These are phyloP conservation scores for Prunella himalayana DNA, from an alignment of 2,113 vertebrate genomes.

Conservation along the genomic window DNA sequence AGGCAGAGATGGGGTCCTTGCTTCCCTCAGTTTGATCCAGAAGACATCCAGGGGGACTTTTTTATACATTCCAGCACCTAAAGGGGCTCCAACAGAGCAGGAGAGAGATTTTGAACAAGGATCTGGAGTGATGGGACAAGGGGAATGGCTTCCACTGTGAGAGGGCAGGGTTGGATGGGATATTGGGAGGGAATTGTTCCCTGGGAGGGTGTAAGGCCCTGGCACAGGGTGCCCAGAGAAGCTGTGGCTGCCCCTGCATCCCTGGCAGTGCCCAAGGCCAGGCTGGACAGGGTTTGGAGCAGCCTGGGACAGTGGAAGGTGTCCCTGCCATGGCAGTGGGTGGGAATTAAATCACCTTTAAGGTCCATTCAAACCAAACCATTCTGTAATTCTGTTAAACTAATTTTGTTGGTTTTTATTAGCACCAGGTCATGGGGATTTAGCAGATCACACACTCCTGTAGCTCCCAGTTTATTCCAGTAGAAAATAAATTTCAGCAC, in stretches of 20 bases:
- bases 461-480: not conserved
- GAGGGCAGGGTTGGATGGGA: not conserved
- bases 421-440: accelerated
- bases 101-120: not conserved
- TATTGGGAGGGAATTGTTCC: accelerated
- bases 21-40: not conserved
- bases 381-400: not conserved
- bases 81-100: not conserved
- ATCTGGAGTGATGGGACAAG: not conserved
- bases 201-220: accelerated
- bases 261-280: not conserved
- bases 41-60: not conserved
- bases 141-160: not conserved
- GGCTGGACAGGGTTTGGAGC: accelerated
- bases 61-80: not conserved
- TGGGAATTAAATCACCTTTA: not conserved
- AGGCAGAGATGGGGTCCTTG: not conserved
- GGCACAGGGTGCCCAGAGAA: not conserved
- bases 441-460: not conserved
- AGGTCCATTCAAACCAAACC: not conserved
- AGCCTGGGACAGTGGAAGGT: accelerated
- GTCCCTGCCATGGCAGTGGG: not conserved
- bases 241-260: not conserved
- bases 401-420: not conserved
- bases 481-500: not conserved